A percentile compares a stretch with the other conserved stretches of the same genome.
phyloP scores from a whole-genome alignment of 2,888 invertebrate genomes.

The Drosophila hamatofila region DNA sequence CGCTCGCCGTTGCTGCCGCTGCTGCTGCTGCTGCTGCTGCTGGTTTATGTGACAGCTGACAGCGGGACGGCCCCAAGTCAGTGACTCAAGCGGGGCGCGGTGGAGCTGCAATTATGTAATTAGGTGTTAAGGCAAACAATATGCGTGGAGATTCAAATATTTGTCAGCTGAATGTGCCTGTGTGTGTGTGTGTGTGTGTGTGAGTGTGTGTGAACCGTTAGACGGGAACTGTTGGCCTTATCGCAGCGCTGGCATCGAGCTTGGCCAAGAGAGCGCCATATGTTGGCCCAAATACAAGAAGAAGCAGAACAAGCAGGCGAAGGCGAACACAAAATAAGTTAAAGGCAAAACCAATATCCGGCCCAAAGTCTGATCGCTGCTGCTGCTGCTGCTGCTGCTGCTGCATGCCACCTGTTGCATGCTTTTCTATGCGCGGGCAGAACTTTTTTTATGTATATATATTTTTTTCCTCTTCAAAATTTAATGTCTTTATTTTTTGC shows the following conservation, averaged over 20 bases:
- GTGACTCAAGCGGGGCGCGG: not conserved
- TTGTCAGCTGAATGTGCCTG: constrained; percentile 5
- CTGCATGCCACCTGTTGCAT: constrained; percentile 65
- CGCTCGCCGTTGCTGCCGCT: constrained; percentile 32
- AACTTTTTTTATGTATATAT: constrained; percentile 33
- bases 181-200: constrained; percentile 1
- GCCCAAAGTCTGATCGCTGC: constrained; percentile 41
- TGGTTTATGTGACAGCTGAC: constrained; percentile 73
- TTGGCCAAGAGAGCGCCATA: constrained; percentile 32
- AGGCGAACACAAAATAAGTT: not conserved
- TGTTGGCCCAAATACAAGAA: constrained; percentile 41
- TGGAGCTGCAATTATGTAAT: constrained; percentile 70
- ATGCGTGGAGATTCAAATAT: constrained; percentile 37
- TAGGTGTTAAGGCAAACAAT: constrained; percentile 72
- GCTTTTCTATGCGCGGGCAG: constrained; percentile 70
- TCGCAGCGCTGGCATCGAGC: constrained; percentile 58
- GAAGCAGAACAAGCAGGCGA: not conserved
- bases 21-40: constrained; percentile 36
- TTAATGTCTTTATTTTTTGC: constrained; percentile 48
- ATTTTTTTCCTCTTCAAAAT: constrained; percentile 15
- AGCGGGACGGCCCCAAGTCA: constrained; percentile 18
- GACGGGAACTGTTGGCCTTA: constrained; percentile 39
- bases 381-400: constrained; percentile 21
- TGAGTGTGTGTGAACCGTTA: constrained; percentile 26
- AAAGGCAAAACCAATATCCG: constrained; percentile 64